Evolutionary conservation across 2,113 vertebrate species (phyloP).

Genomic region (Accipiter cooperii): DNA sequence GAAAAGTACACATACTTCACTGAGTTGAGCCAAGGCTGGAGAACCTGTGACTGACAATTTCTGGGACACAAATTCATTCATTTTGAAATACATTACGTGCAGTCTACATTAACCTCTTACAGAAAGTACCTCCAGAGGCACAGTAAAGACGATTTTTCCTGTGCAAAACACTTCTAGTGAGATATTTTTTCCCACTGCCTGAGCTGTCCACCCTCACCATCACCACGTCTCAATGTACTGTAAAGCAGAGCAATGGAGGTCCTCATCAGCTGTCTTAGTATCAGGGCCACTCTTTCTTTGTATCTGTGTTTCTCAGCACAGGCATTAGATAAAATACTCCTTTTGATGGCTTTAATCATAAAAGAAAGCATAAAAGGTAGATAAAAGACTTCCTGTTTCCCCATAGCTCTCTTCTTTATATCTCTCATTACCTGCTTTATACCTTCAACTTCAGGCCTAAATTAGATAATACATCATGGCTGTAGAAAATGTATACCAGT

Average conservation of each 20-base stretch:
- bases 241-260: neutral
- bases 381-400: neutral
- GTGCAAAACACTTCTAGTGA: neutral
- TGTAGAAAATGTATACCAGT: neutral
- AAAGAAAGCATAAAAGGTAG: neutral
- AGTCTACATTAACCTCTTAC: neutral
- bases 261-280: neutral
- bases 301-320: neutral
- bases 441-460: neutral
- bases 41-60: neutral
- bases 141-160: neutral
- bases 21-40: neutral
- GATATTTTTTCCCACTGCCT: neutral
- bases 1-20: neutral
- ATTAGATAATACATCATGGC: neutral
- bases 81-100: neutral
- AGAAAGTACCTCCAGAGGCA: neutral
- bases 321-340: neutral
- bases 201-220: neutral
- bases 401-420: neutral
- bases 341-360: neutral
- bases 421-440: neutral
- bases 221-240: neutral
- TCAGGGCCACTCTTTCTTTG: neutral
- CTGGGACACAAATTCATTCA: neutral